Evolutionary conservation across 1,140 invertebrate genomes (phyloP).

Genomic region (Halictus rubicundus): DNA sequence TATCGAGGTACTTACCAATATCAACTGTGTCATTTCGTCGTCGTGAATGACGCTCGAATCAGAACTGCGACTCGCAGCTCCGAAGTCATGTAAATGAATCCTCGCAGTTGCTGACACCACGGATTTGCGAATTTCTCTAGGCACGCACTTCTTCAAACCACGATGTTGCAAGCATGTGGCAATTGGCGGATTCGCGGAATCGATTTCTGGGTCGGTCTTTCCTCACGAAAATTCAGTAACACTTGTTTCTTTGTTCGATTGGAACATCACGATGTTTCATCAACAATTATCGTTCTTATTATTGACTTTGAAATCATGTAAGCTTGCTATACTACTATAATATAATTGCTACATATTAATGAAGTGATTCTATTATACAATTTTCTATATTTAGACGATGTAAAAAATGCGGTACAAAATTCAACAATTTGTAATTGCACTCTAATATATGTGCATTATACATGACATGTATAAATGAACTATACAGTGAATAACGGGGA

Average conservation of each 20-base stretch:
- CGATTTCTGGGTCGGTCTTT: conserved; percentile 1
- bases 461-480: too few relatives aligned
- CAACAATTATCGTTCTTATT: neutral
- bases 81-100: conserved; percentile 23
- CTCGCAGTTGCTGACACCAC: conserved; percentile 37
- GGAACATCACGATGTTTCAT: neutral
- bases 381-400: too few relatives aligned
- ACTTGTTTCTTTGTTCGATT: neutral
- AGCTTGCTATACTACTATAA: too few relatives aligned
- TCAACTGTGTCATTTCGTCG: neutral
- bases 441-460: too few relatives aligned
- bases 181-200: neutral
- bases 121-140: conserved; percentile 23
- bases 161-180: neutral
- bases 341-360: too few relatives aligned
- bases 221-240: neutral
- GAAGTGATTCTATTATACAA: too few relatives aligned
- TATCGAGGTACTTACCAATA: conserved; percentile 32
- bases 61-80: conserved; percentile 21
- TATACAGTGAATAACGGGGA: too few relatives aligned
- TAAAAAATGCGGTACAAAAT: too few relatives aligned
- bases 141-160: conserved; percentile 25
- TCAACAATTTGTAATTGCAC: too few relatives aligned
- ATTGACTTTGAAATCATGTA: too few relatives aligned
- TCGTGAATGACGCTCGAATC: neutral